Evolutionary conservation across 2,888 invertebrate genomes (phyloP), one percentile per base, ranked within the genome.

Genomic region (Brachycybe producta): DNA sequence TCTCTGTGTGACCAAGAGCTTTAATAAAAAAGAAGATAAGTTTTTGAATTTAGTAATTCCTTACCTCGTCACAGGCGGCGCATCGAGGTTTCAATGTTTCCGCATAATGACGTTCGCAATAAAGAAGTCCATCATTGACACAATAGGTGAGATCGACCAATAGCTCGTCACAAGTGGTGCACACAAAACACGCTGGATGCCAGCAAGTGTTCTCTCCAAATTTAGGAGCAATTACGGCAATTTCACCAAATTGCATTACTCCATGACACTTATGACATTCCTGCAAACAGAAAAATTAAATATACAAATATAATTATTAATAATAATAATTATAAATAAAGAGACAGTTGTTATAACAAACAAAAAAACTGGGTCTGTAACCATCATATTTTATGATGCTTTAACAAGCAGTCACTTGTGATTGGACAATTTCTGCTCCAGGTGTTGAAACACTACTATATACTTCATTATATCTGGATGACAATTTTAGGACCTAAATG

Each of bases 121-220:
- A 91, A 57, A 90, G 74, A 56, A 79, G 75, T 58, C 85, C 85
- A 60, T 90, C 87, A 66, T 86, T 77, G 56, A 84, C 83, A 68
- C 97, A 97, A 71, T 97, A 95, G 45, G 90, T 86, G 62, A 98
- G 77, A 70, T 98, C 97, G 55, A 95, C 94, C 54, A 98, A 79
- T 49, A 92, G 75, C 70, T 97, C 90, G 60, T 82, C 78, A 71
- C 95, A 95, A 51, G 80, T 78, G 58, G 76, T 73, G 71, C 95
- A 97, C 52, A 79, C 75, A 70, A 95, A 98, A 70, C 98, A 98
- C 49, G 81, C 77, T 2, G 94, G 90, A 70, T 95, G 95, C 82
- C 86, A 95, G 58, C 78, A 74, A 47, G 75, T 71, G 59, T 75
- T 76, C 62, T 80, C 78, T 32, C 80, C 81, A 62, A 88, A 76